Conservation (phyloP, 2,113 vertebrate species). For the Pachyramphus minor region DNA sequence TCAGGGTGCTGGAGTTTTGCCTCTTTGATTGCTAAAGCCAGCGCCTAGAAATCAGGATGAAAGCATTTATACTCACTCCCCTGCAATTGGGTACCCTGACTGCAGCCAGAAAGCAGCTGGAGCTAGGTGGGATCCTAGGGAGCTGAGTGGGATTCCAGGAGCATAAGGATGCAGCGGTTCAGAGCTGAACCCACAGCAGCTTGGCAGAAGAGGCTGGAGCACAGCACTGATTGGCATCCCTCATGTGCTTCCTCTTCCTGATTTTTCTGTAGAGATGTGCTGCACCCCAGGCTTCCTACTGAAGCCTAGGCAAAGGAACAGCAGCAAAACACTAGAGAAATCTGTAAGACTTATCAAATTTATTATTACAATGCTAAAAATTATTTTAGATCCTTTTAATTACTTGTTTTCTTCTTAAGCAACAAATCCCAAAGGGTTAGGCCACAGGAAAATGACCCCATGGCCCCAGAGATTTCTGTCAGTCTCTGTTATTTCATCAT, state of each 20-base stretch:
- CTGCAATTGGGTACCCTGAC: background rate
- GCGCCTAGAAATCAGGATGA: constrained; percentile 74
- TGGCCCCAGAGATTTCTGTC: background rate
- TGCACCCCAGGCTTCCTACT: background rate
- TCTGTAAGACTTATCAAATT: background rate
- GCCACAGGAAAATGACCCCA: background rate
- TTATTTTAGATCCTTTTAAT: background rate
- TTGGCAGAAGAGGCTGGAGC: background rate
- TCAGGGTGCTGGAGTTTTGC: constrained; percentile 97
- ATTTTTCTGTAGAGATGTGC: background rate
- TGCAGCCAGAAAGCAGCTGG: background rate
- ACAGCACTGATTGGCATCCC: background rate
- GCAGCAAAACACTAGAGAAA: background rate
- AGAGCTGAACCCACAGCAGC: background rate
- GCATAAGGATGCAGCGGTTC: background rate
- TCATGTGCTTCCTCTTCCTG: background rate
- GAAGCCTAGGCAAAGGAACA: background rate
- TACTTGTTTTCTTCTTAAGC: background rate
- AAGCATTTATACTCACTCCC: background rate
- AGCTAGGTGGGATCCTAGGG: background rate
- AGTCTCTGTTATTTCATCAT: background rate
- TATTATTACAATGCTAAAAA: background rate
- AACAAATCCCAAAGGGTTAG: background rate
- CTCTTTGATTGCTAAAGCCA: constrained; percentile 97
- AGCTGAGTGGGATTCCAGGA: background rate